Conservation (phyloP, 2,888 invertebrate genomes). For the Rhagonycha lutea region DNA sequence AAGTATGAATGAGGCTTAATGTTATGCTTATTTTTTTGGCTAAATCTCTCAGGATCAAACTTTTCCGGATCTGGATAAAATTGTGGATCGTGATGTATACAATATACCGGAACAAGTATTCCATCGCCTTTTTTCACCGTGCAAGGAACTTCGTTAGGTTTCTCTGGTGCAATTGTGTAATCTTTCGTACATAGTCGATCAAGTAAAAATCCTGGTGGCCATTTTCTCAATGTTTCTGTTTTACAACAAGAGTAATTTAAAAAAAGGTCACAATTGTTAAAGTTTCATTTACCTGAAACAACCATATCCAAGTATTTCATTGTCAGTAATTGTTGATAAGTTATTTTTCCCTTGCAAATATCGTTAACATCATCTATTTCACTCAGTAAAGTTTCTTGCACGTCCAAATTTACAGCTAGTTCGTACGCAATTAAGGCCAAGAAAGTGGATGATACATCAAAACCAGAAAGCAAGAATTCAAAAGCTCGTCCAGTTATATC, state of each 20-base stretch:
- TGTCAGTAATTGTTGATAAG: not conserved
- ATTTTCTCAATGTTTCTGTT: conserved; percentile 34
- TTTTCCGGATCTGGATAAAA: conserved; percentile 42
- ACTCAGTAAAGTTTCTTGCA: not conserved
- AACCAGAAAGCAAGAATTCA: not conserved
- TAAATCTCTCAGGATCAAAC: conserved; percentile 51
- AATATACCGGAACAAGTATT: conserved; percentile 33
- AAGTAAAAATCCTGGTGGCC: conserved; percentile 35
- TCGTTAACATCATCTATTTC: not conserved
- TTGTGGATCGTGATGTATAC: conserved; percentile 41
- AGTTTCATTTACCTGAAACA: not conserved
- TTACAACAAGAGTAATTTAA: not conserved
- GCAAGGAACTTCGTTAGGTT: conserved; percentile 21
- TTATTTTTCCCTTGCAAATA: not conserved
- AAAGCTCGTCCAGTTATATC: not conserved
- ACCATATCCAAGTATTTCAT: not conserved
- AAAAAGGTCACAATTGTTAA: not conserved
- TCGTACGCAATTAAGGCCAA: not conserved
- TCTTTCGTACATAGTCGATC: conserved; percentile 28
- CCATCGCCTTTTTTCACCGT: conserved; percentile 19
- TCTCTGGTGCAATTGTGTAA: conserved; percentile 32
- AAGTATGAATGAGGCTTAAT: conserved; percentile 53
- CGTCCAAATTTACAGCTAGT: not conserved
- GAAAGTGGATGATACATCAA: not conserved
- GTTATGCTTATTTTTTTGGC: conserved; percentile 59